These are phyloP conservation scores for Entomobrya proxima DNA, from an alignment of 2,888 invertebrate species.

Conservation along the genomic window DNA sequence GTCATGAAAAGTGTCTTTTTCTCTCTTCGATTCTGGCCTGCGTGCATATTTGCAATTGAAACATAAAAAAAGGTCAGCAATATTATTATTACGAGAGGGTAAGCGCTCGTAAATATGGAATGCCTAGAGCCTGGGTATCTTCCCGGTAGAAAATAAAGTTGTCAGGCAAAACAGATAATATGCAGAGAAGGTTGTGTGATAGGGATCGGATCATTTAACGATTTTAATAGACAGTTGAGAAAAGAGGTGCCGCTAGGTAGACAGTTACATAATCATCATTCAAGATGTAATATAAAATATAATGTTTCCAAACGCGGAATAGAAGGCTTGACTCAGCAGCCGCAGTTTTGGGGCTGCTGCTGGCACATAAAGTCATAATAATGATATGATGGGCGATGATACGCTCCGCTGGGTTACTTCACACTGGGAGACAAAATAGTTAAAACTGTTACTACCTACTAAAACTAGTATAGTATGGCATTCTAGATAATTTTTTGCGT, in stretches of 20 bases:
- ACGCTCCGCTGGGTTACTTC: conserved; percentile 41
- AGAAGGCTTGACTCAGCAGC: conserved; percentile 41
- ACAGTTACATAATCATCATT: neutral
- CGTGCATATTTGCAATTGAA: conserved; percentile 25
- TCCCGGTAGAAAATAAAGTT: neutral
- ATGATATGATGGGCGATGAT: conserved; percentile 53
- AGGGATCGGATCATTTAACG: conserved; percentile 24
- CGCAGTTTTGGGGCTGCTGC: neutral
- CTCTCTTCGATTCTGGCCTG: neutral
- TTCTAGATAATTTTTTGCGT: too few species aligned
- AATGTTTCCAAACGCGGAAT: neutral
- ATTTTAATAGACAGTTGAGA: conserved; percentile 24
- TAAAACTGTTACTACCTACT: neutral
- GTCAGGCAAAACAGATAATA: neutral
- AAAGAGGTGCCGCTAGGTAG: conserved; percentile 37
- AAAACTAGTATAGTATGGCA: neutral
- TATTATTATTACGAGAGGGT: neutral
- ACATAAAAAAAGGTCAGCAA: conserved; percentile 25
- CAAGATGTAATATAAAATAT: neutral
- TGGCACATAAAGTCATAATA: conserved; percentile 37
- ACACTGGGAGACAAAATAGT: neutral
- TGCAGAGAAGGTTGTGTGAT: neutral
- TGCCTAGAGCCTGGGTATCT: neutral
- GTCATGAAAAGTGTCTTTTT: neutral
- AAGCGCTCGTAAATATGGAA: neutral